phyloP scores from a whole-genome alignment of 2,888 invertebrate genomes.

The Pardosa pseudoannulata region DNA sequence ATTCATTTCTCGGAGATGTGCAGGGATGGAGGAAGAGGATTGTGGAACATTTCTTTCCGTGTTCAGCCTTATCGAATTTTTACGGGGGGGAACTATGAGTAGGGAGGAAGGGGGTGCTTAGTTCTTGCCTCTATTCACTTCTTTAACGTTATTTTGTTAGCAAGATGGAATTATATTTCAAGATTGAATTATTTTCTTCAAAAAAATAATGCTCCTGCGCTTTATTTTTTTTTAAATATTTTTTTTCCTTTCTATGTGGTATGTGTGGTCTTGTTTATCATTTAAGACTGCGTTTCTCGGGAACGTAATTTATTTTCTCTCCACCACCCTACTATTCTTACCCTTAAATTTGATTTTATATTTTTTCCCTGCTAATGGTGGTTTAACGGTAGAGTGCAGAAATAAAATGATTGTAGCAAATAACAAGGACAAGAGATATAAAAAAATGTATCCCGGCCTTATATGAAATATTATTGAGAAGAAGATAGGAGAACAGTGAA shows the following conservation, averaged over 20 bases:
- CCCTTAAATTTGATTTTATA: conserved; percentile 57
- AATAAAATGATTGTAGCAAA: conserved; percentile 4
- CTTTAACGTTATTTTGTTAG: conserved; percentile 47
- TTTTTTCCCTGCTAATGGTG: conserved; percentile 40
- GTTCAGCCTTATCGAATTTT: background rate
- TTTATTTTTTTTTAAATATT: conserved; percentile 11
- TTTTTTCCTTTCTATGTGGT: conserved; percentile 23
- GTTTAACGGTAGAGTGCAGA: conserved; percentile 41
- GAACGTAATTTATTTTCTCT: conserved; percentile 65
- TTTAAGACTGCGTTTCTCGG: conserved; percentile 20
- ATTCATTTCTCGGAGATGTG: background rate
- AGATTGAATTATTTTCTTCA: conserved; percentile 68
- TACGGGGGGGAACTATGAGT: too few species aligned
- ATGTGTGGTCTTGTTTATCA: conserved; percentile 5
- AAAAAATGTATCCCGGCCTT: background rate
- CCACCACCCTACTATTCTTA: background rate
- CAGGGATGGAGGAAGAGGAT: background rate
- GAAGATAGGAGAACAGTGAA: background rate
- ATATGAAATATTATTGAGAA: conserved; percentile 11
- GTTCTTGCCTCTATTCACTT: background rate
- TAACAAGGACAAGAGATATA: too few species aligned
- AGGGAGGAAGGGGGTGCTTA: too few species aligned
- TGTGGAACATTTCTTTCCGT: background rate
- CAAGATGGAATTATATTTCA: conserved; percentile 64
- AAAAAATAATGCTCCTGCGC: conserved; percentile 28